These are phyloP conservation scores for Oscheius sp. DNA, from an alignment of 1,140 invertebrate genomes.

Conservation along the genomic window DNA sequence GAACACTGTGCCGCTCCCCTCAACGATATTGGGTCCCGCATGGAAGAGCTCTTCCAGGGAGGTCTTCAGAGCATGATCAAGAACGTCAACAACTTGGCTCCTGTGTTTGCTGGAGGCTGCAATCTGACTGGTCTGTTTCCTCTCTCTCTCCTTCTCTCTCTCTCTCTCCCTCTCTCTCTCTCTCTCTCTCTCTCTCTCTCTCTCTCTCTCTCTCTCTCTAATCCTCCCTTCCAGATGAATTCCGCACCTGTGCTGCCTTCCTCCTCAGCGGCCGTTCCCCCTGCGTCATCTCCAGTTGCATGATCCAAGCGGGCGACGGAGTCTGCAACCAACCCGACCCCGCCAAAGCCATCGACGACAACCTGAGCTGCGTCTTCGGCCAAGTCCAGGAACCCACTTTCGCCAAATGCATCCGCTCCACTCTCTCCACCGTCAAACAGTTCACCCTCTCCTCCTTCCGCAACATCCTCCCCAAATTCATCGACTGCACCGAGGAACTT, in stretches of 20 bases:
- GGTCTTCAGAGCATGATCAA: conserved; percentile 56
- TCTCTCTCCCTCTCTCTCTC: neutral
- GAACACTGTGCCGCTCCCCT: conserved; percentile 55
- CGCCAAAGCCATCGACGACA: conserved; percentile 51
- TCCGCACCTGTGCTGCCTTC: conserved; percentile 26
- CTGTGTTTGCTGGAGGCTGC: conserved; percentile 57
- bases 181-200: neutral
- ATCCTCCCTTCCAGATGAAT: conserved; percentile 26
- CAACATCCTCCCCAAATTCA: conserved; percentile 53
- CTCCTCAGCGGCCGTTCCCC: conserved; percentile 8
- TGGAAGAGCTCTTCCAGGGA: conserved; percentile 56
- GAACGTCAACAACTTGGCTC: conserved; percentile 57
- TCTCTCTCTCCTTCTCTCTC: neutral
- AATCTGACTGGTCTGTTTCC: conserved; percentile 47
- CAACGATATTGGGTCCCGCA: conserved; percentile 44
- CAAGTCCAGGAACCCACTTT: conserved; percentile 55
- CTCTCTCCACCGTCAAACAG: conserved; percentile 55
- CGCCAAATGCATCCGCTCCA: conserved; percentile 53
- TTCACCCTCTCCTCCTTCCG: conserved; percentile 48
- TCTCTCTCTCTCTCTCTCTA: neutral
- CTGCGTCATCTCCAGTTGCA: conserved; percentile 56
- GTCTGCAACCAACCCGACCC: conserved; percentile 56
- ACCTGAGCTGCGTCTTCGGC: conserved; percentile 53
- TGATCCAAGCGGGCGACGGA: conserved; percentile 50
- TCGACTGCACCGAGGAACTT: conserved; percentile 56